Evolutionary conservation across 2,888 invertebrate species (phyloP), one percentile per base, ranked within the genome.

Genomic region (Lepidochitona cinerea): DNA sequence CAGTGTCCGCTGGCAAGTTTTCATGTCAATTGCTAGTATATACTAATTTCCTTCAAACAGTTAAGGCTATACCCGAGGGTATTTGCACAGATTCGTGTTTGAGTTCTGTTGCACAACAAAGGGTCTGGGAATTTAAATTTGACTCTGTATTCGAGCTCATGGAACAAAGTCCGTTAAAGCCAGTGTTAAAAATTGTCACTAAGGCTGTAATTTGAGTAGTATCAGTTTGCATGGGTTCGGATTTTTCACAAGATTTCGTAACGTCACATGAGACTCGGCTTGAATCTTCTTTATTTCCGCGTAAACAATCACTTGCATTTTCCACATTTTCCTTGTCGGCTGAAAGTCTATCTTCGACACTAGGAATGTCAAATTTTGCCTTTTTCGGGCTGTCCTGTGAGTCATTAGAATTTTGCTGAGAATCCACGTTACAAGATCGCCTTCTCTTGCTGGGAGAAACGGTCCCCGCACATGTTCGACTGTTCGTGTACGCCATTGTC

Each of bases 141-240:
- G 64, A 64, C 23, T 37, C 35, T 35, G 66, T 74, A 66, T 52
- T 68, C 18, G 72, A 26, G 26, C 53, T 36, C 7, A 37, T 66
- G 12, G 76, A 64, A 64, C 82, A 83, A n/a, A 87, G 78, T 71
- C 88, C 89, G 4, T 82, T 82, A 74, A 89, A 87, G 53, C 88
- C 86, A 0, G 84, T 72, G 78, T 82, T 87, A 75, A 89, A 89
- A 75, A 88, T 85, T 74, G 78, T 84, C 65, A 88, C 89, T 26
- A 89, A 75, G 72, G 79, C 86, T 7, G 84, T 79, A 37, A 89
- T 86, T 70, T 89, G 89, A 29, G 83, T 67, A 0, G 84, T 76
- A 49, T 87, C 86, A 0, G 84, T 80, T 53, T 85, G 86, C 84
- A 85, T 85, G 26, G 71, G 78, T 72, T 83, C 82, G 7, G 54